Evolutionary conservation across 2,797 vertebrate species (phyloP).

Genomic region (Eidolon dupreanum): DNA sequence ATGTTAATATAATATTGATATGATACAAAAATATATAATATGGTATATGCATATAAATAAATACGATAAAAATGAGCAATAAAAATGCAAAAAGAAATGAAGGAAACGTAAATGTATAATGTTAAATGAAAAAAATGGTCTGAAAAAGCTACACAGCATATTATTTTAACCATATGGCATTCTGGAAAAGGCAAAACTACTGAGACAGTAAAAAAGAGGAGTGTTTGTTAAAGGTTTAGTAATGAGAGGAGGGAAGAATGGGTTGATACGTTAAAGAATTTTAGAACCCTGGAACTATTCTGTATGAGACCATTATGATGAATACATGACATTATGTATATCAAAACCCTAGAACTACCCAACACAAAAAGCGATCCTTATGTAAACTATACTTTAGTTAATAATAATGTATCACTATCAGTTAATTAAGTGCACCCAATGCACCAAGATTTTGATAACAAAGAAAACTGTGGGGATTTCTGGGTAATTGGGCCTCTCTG

Average conservation of each 20-base stretch:
- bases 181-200: not conserved
- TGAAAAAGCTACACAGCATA: not conserved
- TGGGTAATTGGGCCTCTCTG: not conserved
- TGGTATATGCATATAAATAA: not conserved
- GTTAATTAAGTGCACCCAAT: not conserved
- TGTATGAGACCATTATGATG: not conserved
- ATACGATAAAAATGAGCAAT: not conserved
- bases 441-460: not conserved
- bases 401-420: not conserved
- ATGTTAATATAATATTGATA: not conserved
- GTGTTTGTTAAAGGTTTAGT: not conserved
- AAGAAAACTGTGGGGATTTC: not conserved
- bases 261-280: not conserved
- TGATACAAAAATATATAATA: not conserved
- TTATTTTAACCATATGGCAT: not conserved
- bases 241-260: not conserved
- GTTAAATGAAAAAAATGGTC: not conserved
- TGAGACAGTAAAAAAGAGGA: not conserved
- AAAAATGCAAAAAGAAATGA: not conserved
- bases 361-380: not conserved
- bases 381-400: not conserved
- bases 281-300: not conserved
- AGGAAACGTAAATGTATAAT: not conserved
- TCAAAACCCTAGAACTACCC: not conserved
- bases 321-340: not conserved